Conservation (phyloP, 2,113 vertebrate species). For the Paradisaea rubra region DNA sequence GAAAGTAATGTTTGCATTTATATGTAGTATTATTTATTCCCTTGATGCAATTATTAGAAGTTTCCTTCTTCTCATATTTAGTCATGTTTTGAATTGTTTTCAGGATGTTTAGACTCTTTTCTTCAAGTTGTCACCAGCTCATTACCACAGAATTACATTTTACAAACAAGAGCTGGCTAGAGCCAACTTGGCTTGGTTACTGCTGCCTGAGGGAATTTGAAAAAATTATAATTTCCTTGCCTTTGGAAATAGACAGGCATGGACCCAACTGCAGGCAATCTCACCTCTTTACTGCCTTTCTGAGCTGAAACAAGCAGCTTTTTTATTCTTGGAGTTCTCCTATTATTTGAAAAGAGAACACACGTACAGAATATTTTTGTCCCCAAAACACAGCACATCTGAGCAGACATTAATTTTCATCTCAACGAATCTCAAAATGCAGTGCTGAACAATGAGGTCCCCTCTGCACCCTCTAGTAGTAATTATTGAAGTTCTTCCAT, state of each 20-base stretch:
- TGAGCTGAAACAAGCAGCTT: background rate
- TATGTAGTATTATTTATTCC: background rate
- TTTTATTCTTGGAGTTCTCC: background rate
- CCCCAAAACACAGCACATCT: background rate
- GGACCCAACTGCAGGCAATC: background rate
- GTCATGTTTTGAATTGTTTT: slow-evolving; percentile 65
- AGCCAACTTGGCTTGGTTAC: slow-evolving; percentile 61
- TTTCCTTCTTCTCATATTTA: slow-evolving; percentile 38
- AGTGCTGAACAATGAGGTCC: background rate
- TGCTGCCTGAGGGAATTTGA: slow-evolving; percentile 56
- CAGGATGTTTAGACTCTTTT: slow-evolving; percentile 66
- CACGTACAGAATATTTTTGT: background rate
- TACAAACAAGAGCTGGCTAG: slow-evolving; percentile 66
- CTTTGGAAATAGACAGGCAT: slow-evolving; percentile 48
- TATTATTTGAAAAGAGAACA: background rate
- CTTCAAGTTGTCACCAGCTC: slow-evolving; percentile 69
- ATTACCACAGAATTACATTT: slow-evolving; percentile 73
- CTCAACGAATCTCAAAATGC: background rate
- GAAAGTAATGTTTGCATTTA: background rate
- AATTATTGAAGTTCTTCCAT: background rate
- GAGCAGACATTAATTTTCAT: background rate
- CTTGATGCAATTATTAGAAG: slow-evolving; percentile 31
- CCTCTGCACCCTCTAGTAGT: background rate
- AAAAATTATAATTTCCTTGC: slow-evolving; percentile 57
- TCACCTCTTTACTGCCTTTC: slow-evolving; percentile 13